These are phyloP conservation scores for Yoshiicerus persimilis DNA, from an alignment of 1,140 invertebrate genomes.

Conservation along the genomic window DNA sequence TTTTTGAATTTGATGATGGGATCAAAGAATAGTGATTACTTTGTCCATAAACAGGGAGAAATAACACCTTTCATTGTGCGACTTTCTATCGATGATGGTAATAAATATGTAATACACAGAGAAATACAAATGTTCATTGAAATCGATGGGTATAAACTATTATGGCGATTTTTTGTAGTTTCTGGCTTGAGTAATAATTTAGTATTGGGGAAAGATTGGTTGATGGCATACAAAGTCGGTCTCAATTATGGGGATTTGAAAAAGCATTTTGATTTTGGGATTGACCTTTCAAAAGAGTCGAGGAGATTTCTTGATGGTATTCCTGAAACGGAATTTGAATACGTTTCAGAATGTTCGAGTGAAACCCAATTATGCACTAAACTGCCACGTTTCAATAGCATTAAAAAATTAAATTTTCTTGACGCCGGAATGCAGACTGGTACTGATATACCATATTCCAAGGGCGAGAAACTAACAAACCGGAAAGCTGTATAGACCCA, in stretches of 20 bases:
- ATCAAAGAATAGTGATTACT: background rate
- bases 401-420: background rate
- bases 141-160: background rate
- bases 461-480: background rate
- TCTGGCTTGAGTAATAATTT: background rate
- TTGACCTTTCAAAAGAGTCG: background rate
- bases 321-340: too few species aligned
- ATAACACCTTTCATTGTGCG: background rate
- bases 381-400: too few species aligned
- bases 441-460: background rate
- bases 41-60: background rate
- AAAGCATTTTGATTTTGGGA: background rate
- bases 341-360: too few species aligned
- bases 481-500: background rate
- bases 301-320: background rate
- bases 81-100: background rate
- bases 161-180: background rate
- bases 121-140: background rate
- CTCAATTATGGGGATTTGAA: background rate
- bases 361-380: too few species aligned
- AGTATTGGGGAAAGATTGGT: constrained; percentile 2
- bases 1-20: background rate
- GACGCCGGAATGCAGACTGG: too few species aligned
- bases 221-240: background rate
- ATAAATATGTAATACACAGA: background rate